Base-by-base conservation (phyloP, 2,888 invertebrate species). In the Tachystola acroxantha region DNA sequence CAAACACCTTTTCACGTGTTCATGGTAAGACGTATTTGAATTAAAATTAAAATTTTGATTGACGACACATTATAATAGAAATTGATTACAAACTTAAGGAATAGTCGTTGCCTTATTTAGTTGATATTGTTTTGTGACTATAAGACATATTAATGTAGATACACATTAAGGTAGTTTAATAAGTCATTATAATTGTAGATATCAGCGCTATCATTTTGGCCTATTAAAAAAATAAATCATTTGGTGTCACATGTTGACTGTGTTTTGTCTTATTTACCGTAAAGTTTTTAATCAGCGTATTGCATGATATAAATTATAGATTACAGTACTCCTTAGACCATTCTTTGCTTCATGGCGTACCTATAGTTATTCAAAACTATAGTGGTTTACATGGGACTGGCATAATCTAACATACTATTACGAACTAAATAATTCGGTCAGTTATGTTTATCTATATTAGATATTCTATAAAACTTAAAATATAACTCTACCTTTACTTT, bases 21-120 rank as follows among this genome's bases (percentile, higher is more conserved):
- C 72, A 72, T 61, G 48, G 46, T 73, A 67, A 58, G 47, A 61
- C 62, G 58, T 54, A 57, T 57, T 64, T 61, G 41, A 58, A 54
- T 53, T 48, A 55, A 49, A 53, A 56, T 50, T 50, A 48, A 45
- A 45, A 49, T 59, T 50, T 60, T 63, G 53, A 49, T 67, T 70
- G 64, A 64, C 48, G 46, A 67, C 61, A 65, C 62, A 62, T 67
- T 56, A 38, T 57, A 56, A 55, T 61, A 64, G 49, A 57, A 67
- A 70, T 74, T 73, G 68, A 77, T 77, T 76, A 79, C 64, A 67
- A 69, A 64, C 53, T 58, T 80, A 81, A 75, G 75, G 64, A 75
- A 81, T 85, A 85, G 85, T 81, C 76, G 85, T 84, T 86, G 86
- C 86, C 85, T 86, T 86, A 85, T 84, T 86, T 84, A 84, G 82